Percentiles rank a stretch among this genome's conserved stretches.
Evolutionary conservation across 2,797 vertebrate species (phyloP).

Genomic region (Argyrosomus regius): DNA sequence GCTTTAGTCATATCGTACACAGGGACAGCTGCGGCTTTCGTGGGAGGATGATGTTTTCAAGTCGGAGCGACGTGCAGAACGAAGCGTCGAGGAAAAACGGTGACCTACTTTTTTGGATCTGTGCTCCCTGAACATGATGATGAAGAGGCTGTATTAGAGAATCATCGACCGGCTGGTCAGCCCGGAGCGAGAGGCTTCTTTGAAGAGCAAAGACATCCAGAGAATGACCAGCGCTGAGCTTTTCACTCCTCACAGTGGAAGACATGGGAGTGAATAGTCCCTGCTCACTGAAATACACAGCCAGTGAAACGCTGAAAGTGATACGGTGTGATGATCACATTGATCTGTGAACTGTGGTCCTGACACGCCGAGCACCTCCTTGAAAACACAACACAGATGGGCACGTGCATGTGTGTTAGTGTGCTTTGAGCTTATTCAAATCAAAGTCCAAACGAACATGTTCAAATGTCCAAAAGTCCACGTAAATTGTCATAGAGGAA

Average conservation of each 20-base stretch:
- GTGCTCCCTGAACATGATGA: background rate
- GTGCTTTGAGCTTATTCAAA: background rate
- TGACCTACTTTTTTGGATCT: conserved; percentile 70
- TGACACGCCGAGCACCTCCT: background rate
- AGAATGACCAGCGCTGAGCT: conserved; percentile 22
- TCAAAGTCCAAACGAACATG: background rate
- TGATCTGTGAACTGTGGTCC: conserved; percentile 15
- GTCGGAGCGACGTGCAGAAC: conserved; percentile 28
- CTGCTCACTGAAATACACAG: background rate
- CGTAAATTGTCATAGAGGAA: background rate
- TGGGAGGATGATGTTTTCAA: conserved; percentile 64
- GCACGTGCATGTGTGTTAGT: background rate
- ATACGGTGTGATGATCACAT: background rate
- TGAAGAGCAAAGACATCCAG: conserved; percentile 14
- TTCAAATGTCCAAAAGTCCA: background rate
- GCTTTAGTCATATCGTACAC: conserved; percentile 61
- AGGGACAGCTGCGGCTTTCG: conserved; percentile 48
- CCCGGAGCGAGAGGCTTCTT: background rate
- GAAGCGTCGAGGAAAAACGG: conserved; percentile 58
- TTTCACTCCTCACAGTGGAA: background rate
- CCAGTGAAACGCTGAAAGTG: conserved; percentile 20
- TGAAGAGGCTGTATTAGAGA: background rate
- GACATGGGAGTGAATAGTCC: background rate
- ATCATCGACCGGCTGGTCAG: conserved; percentile 30
- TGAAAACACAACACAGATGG: background rate